Conservation (phyloP, 2,797 vertebrate genomes). For the Myotis pilosus region DNA sequence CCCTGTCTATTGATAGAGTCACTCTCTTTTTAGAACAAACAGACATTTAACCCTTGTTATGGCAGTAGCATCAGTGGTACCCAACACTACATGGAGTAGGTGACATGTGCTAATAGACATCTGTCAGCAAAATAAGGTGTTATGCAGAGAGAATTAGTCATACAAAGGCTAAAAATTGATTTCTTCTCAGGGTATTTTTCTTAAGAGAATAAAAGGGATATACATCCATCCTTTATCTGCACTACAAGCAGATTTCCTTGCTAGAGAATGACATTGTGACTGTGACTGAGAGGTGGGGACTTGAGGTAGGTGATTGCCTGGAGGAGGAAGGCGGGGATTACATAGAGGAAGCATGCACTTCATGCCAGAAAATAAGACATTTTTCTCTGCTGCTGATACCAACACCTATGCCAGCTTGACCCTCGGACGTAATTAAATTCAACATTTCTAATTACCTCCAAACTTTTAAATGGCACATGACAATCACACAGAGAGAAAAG, state of each 20-base stretch:
- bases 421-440: neutral
- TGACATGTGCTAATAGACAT: neutral
- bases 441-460: neutral
- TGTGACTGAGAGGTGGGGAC: rapidly evolving
- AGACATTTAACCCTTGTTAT: neutral
- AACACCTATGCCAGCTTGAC: neutral
- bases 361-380: neutral
- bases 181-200: neutral
- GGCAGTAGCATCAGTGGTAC: neutral
- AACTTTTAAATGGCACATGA: neutral
- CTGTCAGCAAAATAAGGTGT: neutral
- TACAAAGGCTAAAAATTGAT: neutral
- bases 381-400: neutral
- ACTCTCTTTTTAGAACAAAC: neutral
- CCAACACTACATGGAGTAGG: neutral
- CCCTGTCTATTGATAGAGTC: neutral
- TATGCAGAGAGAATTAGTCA: neutral
- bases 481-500: neutral
- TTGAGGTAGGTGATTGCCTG: neutral
- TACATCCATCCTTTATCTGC: neutral
- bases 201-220: neutral
- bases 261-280: neutral
- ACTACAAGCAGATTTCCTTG: neutral
- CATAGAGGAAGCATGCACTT: neutral
- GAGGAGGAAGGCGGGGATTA: neutral